Percentiles rank a stretch among this genome's conserved stretches.
Evolutionary conservation across 2,797 vertebrate genomes (phyloP).

Genomic region (Pipistrellus kuhlii): DNA sequence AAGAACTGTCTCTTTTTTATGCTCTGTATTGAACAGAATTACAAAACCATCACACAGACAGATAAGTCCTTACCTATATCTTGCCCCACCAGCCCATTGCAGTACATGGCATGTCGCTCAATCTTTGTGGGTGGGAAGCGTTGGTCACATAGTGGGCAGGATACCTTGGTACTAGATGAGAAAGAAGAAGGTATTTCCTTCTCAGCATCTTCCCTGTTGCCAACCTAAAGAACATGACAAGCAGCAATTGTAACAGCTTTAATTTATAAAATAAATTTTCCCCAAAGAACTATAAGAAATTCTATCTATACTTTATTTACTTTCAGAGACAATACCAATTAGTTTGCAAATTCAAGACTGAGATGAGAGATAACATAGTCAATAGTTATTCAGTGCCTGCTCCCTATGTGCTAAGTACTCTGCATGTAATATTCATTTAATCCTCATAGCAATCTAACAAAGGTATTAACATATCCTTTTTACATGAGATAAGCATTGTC

Average conservation of each 20-base stretch:
- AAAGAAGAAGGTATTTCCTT: slow-evolving; percentile 58
- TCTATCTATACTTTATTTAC: slow-evolving; percentile 45
- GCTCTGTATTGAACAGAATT: not conserved
- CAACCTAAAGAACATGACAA: slow-evolving; percentile 81
- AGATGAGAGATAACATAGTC: not conserved
- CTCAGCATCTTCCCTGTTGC: slow-evolving; percentile 74
- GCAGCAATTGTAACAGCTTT: slow-evolving; percentile 36
- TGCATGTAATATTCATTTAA: slow-evolving; percentile 22
- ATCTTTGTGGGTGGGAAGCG: slow-evolving; percentile 89
- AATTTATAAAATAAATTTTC: slow-evolving; percentile 17
- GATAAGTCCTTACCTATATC: slow-evolving; percentile 69
- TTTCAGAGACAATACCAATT: slow-evolving; percentile 52
- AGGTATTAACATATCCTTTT: slow-evolving; percentile 12
- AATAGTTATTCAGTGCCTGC: not conserved
- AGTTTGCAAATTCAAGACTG: slow-evolving; percentile 54
- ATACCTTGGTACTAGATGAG: slow-evolving; percentile 79
- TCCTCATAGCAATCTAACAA: slow-evolving; percentile 2
- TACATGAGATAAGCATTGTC: slow-evolving; percentile 11
- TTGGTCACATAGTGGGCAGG: slow-evolving; percentile 93
- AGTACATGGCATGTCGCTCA: slow-evolving; percentile 94
- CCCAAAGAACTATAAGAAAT: slow-evolving; percentile 49
- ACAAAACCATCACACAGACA: slow-evolving; percentile 56
- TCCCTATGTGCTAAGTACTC: not conserved
- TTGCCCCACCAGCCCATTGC: slow-evolving; percentile 87
- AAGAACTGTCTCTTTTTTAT: not conserved